Evolutionary conservation across 2,888 invertebrate genomes (phyloP).

Genomic region (Diachrysia chrysitis): DNA sequence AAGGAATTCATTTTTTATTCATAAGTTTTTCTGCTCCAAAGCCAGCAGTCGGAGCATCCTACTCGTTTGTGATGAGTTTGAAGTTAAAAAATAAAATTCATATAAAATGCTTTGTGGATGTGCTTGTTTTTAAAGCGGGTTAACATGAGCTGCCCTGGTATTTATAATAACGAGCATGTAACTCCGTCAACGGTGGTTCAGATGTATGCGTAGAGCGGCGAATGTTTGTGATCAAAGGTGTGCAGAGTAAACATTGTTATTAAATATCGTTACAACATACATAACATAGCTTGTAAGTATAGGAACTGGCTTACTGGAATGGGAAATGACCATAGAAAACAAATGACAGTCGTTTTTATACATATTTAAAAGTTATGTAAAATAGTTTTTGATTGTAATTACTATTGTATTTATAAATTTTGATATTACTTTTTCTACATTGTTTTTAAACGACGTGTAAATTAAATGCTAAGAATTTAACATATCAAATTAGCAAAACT

Average conservation of each 20-base stretch:
- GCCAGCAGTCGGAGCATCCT: conserved; percentile 85
- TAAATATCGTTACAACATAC: conserved; percentile 40
- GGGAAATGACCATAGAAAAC: too few relatives aligned
- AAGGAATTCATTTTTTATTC: conserved; percentile 89
- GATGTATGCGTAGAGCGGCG: conserved; percentile 38
- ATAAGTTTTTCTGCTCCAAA: conserved; percentile 88
- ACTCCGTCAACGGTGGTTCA: conserved; percentile 46
- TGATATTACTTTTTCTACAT: too few relatives aligned
- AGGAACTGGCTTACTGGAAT: too few relatives aligned
- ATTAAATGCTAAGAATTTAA: too few relatives aligned
- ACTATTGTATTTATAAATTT: too few relatives aligned
- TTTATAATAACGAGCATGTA: conserved; percentile 51
- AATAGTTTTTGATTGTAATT: too few relatives aligned
- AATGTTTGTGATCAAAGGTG: conserved; percentile 46
- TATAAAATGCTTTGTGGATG: conserved; percentile 67
- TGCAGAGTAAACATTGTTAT: conserved; percentile 35
- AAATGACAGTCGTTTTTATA: too few relatives aligned
- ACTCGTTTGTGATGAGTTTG: conserved; percentile 82
- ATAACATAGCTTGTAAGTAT: conserved; percentile 27
- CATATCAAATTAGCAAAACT: too few relatives aligned
- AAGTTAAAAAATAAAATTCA: conserved; percentile 74
- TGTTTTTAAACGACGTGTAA: too few relatives aligned
- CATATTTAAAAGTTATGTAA: too few relatives aligned
- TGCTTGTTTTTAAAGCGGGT: conserved; percentile 56
- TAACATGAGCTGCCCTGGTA: conserved; percentile 51